Evolutionary conservation across 2,888 invertebrate genomes (phyloP).

Genomic region (Chloroclysta siterata): DNA sequence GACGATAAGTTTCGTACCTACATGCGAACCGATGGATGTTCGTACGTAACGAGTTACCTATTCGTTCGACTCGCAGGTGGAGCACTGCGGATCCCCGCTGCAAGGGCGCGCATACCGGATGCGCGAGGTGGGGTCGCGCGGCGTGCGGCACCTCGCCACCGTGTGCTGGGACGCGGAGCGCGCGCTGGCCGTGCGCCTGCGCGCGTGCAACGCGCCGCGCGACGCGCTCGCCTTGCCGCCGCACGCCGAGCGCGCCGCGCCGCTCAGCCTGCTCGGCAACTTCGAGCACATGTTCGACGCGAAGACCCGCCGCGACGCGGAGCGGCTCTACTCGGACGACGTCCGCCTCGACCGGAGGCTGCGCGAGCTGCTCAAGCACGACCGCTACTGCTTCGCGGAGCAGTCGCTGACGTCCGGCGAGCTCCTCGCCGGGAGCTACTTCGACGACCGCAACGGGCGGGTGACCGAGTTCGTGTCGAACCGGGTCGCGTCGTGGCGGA

Average conservation of each 20-base stretch:
- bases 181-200: conserved; percentile 54
- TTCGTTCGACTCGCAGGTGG: conserved; percentile 52
- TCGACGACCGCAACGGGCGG: conserved; percentile 67
- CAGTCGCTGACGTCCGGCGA: conserved; percentile 62
- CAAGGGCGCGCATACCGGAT: conserved; percentile 74
- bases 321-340: conserved; percentile 70
- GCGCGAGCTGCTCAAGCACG: conserved; percentile 63
- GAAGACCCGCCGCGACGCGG: conserved; percentile 64
- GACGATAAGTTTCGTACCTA: background rate
- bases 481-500: conserved; percentile 66
- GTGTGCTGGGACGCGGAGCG: conserved; percentile 73
- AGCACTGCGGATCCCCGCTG: conserved; percentile 62
- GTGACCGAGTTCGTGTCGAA: conserved; percentile 72
- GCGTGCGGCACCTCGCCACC: conserved; percentile 64
- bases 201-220: conserved; percentile 44
- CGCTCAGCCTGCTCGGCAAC: conserved; percentile 75
- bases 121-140: conserved; percentile 41
- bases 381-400: conserved; percentile 60
- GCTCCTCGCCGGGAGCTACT: conserved; percentile 64
- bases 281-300: conserved; percentile 80
- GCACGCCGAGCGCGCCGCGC: conserved; percentile 38
- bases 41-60: no score
- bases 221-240: conserved; percentile 42
- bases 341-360: conserved; percentile 61
- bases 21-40: no score